Evolutionary conservation across 2,888 invertebrate species (phyloP).

Genomic region (Agrochola litura): DNA sequence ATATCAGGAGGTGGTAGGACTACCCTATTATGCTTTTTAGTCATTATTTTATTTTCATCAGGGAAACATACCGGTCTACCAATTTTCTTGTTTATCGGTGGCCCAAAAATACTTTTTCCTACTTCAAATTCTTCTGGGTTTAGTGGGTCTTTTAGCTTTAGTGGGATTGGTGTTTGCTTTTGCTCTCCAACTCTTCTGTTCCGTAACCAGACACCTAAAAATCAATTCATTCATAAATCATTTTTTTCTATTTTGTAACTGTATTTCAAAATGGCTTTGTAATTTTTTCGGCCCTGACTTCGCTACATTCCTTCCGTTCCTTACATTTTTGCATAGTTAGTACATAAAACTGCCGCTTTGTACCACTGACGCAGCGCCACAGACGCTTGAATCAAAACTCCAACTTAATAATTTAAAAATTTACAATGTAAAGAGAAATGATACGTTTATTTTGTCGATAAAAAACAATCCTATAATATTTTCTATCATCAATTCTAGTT

Average conservation of each 20-base stretch:
- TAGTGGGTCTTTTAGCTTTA: not conserved
- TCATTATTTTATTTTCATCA: not conserved
- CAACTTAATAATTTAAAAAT: not conserved
- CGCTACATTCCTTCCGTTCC: not conserved
- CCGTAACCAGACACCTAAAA: conserved; percentile 2
- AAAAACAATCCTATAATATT: not conserved
- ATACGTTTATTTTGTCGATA: not conserved
- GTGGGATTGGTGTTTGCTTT: not conserved
- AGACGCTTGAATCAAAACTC: too few relatives aligned
- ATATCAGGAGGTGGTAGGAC: too few relatives aligned
- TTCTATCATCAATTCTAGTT: not conserved
- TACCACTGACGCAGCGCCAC: not conserved
- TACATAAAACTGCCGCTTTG: not conserved
- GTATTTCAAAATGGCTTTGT: not conserved
- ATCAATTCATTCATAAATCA: not conserved
- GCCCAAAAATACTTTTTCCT: not conserved
- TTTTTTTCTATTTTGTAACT: not conserved
- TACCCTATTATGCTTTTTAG: not conserved
- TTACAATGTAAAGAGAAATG: not conserved
- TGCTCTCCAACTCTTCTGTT: not conserved
- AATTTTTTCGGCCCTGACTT: not conserved
- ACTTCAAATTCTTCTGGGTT: not conserved
- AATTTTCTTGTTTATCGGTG: not conserved
- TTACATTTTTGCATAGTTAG: not conserved
- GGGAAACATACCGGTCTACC: too few relatives aligned